These are phyloP conservation scores for Bombus pyrosoma DNA, from an alignment of 1,140 invertebrate species.

Conservation along the genomic window DNA sequence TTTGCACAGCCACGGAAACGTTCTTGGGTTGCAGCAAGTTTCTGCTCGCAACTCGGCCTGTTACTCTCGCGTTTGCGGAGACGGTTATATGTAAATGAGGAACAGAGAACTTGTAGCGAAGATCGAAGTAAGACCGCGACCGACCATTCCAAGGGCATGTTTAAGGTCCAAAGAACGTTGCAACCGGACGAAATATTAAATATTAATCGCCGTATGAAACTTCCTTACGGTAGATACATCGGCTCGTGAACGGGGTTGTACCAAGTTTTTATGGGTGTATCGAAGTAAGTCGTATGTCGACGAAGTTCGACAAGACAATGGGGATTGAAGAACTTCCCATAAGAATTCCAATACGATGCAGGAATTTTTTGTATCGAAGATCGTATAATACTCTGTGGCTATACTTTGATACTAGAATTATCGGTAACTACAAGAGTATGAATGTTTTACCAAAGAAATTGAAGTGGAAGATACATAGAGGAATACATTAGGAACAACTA, in stretches of 20 bases:
- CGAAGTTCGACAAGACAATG: not conserved
- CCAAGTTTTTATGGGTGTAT: not conserved
- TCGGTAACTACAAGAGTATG: not conserved
- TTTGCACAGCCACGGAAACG: slow-evolving; percentile 40
- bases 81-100: slow-evolving; percentile 41
- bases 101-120: not conserved
- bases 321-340: not conserved
- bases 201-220: slow-evolving; percentile 20
- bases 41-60: not conserved
- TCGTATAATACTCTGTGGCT: too few relatives aligned
- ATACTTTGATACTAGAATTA: not conserved
- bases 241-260: not conserved
- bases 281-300: not conserved
- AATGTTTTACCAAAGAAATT: too few relatives aligned
- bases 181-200: slow-evolving; percentile 28
- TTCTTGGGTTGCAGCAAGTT: slow-evolving; percentile 31
- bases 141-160: not conserved
- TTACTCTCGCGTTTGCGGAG: slow-evolving; percentile 3
- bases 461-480: not conserved
- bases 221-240: not conserved
- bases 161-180: not conserved
- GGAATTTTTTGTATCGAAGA: too few relatives aligned
- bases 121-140: not conserved
- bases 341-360: not conserved
- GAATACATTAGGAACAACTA: not conserved